Base-by-base conservation (phyloP, 35 echinoderm and acorn worm genomes). In the Ophioderma brevispina region DNA sequence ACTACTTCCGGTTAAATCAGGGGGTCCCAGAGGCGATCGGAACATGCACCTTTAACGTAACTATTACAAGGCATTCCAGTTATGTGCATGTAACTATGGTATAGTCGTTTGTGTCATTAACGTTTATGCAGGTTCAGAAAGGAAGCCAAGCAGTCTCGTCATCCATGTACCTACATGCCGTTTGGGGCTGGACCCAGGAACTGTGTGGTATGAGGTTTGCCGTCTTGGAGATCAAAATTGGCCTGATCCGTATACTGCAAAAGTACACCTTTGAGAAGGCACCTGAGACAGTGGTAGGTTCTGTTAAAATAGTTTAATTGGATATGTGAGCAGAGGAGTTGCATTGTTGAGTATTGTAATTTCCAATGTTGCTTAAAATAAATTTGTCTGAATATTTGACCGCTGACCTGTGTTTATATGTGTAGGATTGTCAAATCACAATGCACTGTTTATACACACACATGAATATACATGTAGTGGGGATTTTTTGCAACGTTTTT, bases 51-150 rank as follows among this genome's bases (percentile, higher is more conserved):
- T 33, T 23, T 33, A 15, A 18, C 0, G 23, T 40, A n/a, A 41
- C 8, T 4, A 17, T 25, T 4, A 79, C 4, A 13, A 19, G 32
- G 35, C 23, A 38, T 52, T 77, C 8, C 32, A 21, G 38, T 5
- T 77, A 43, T 23, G 14, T 15, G 38, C 35, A 25, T 19, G 11
- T 87, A 18, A 28, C 23, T 76, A 39, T 39, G 46, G 3, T 76
- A 28, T 37, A 18, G 28, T 35, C 82, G 64, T 0, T 0, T 13
- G 19, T n/a, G n/a, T n/a, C n/a, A n/a, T n/a, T n/a, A n/a, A n/a
- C n/a, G n/a, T n/a, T n/a, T n/a, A n/a, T n/a, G n/a, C 87, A 95
- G 94, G 36, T 95, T 95, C 85, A 91, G 83, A 56, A 87, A 87
- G 36, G 89, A 95, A 82, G 80, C 87, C 21, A 86, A 85, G 35